Evolutionary conservation across 92 coral and sea anemone genomes (phyloP).

Genomic region (Porites evermanni): DNA sequence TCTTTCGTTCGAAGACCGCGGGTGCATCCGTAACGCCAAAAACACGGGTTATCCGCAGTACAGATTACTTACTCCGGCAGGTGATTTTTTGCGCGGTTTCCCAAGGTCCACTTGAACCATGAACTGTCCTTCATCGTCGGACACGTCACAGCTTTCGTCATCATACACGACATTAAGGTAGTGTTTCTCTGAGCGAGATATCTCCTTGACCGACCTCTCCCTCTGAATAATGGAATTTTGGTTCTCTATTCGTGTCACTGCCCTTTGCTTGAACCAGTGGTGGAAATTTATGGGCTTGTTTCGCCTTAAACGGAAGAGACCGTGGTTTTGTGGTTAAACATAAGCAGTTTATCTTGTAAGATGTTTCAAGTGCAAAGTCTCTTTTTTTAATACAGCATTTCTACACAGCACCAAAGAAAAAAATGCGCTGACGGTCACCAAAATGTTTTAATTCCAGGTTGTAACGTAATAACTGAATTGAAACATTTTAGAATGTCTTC

Average conservation of each 20-base stretch:
- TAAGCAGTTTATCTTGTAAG: no score
- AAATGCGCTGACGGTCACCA: no score
- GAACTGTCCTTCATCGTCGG: conserved; percentile 77
- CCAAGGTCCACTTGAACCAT: conserved; percentile 88
- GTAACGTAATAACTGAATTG: no score
- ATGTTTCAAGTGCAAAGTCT: no score
- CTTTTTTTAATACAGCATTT: no score
- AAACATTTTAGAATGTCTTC: no score
- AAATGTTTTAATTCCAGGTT: no score
- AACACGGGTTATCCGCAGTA: not conserved
- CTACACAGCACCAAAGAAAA: no score
- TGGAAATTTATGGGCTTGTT: conserved; percentile 25
- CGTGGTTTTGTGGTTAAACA: no score
- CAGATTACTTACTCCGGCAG: conserved; percentile 35
- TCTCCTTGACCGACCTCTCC: conserved; percentile 71
- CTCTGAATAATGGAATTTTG: conserved; percentile 62
- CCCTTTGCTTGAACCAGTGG: conserved; percentile 64
- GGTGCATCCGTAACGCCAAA: not conserved
- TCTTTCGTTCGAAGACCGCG: not conserved
- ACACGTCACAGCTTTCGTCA: conserved; percentile 60
- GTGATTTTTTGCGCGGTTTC: conserved; percentile 23
- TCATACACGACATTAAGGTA: conserved; percentile 77
- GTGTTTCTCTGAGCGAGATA: conserved; percentile 81
- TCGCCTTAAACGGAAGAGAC: conserved; percentile 13
- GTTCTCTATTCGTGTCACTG: conserved; percentile 73